phyloP scores from a whole-genome alignment of 2,797 vertebrate species.

The Sorex maritimensis region DNA sequence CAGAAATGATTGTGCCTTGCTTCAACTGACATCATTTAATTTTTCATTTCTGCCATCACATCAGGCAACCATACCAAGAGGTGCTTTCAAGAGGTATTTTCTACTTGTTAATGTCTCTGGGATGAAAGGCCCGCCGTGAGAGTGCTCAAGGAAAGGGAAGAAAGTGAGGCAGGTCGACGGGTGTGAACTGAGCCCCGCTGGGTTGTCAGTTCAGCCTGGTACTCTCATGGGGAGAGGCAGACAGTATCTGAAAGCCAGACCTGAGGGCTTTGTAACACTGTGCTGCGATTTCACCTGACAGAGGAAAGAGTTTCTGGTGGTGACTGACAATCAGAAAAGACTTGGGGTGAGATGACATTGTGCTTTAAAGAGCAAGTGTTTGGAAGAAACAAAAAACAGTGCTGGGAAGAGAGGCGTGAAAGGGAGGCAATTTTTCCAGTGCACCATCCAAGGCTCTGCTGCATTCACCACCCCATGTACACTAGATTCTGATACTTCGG shows the following conservation, averaged over 20 bases:
- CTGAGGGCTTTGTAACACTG: not conserved
- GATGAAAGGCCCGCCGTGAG: not conserved
- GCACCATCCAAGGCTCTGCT: too few relatives aligned
- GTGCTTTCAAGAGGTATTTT: constrained; percentile 32
- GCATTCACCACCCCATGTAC: too few relatives aligned
- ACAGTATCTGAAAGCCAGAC: not conserved
- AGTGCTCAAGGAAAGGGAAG: not conserved
- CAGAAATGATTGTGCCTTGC: not conserved
- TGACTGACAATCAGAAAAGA: too few relatives aligned
- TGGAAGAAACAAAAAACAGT: too few relatives aligned
- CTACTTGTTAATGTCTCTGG: constrained; percentile 1
- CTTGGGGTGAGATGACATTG: too few relatives aligned
- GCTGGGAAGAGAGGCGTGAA: too few relatives aligned
- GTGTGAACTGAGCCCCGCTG: not conserved
- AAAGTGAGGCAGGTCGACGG: not conserved
- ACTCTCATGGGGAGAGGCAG: not conserved
- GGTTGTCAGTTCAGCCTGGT: not conserved
- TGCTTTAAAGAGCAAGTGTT: too few relatives aligned
- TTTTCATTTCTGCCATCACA: constrained; percentile 42
- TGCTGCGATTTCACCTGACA: not conserved
- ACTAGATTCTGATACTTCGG: too few relatives aligned
- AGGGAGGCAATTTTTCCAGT: too few relatives aligned
- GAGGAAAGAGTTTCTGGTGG: too few relatives aligned
- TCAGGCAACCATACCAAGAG: not conserved
- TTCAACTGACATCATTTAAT: constrained; percentile 33